Conservation (phyloP, 2,888 invertebrate genomes). For the Agrochola litura region DNA sequence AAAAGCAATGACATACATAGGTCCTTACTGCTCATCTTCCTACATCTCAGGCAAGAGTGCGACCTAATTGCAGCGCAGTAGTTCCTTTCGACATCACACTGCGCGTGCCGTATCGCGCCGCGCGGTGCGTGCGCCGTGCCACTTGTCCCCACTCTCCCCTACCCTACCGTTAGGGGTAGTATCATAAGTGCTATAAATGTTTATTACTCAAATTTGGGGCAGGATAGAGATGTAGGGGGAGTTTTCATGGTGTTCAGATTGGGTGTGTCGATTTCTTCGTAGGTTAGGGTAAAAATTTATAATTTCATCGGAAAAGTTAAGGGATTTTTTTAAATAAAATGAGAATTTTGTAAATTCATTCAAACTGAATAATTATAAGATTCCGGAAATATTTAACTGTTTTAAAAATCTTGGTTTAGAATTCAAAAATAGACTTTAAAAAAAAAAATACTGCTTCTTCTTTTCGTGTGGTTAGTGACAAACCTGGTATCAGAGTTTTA, state of each 20-base stretch:
- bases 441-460: no score
- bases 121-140: constrained; percentile 57
- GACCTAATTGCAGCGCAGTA: constrained; percentile 63
- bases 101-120: constrained; percentile 67
- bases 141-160: constrained; percentile 25
- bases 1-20: background rate
- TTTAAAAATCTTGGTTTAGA: background rate
- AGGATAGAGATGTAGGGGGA: constrained; percentile 33
- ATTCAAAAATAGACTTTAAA: no score
- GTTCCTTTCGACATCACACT: constrained; percentile 34
- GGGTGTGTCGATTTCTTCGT: constrained; percentile 21
- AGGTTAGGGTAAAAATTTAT: background rate
- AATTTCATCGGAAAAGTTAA: constrained; percentile 4
- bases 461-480: no score
- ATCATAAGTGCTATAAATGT: constrained; percentile 50
- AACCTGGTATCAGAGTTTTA: no score
- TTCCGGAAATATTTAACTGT: background rate
- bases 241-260: constrained; percentile 24
- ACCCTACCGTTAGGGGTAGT: background rate
- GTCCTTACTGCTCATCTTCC: background rate
- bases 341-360: constrained; percentile 4
- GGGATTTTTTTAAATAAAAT: background rate
- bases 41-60: constrained; percentile 60
- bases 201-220: constrained; percentile 52
- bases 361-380: background rate